Conservation (phyloP, 2,797 vertebrate species). For the Oreortyx pictus region DNA sequence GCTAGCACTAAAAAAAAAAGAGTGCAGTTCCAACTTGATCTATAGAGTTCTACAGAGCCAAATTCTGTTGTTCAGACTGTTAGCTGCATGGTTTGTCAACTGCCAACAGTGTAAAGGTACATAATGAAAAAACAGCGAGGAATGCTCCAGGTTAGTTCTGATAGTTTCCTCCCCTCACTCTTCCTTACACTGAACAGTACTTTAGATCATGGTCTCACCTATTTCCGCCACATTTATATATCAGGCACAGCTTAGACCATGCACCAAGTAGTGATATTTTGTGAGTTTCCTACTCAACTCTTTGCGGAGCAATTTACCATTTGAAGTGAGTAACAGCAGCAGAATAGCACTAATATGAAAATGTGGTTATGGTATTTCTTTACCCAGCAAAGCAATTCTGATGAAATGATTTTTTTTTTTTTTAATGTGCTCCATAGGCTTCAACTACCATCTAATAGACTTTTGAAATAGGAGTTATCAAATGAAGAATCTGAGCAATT, state of each 20-base stretch:
- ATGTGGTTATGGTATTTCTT: neutral
- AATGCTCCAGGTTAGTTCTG: neutral
- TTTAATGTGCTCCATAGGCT: neutral
- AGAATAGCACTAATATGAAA: neutral
- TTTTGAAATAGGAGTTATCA: constrained; percentile 34
- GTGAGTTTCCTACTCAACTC: neutral
- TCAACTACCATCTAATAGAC: neutral
- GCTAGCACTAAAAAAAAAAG: neutral
- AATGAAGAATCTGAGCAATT: constrained; percentile 39
- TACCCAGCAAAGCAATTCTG: neutral
- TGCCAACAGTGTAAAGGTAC: neutral
- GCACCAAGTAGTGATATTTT: neutral
- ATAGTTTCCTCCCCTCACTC: neutral
- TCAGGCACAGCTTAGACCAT: rapidly evolving
- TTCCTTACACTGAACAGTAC: neutral
- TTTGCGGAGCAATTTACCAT: neutral
- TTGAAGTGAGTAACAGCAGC: neutral
- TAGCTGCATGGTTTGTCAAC: neutral
- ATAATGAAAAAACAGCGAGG: neutral
- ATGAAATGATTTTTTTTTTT: neutral
- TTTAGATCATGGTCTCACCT: neutral
- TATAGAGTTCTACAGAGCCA: neutral
- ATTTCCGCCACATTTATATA: neutral
- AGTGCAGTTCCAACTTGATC: neutral
- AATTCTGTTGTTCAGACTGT: neutral